Conservation (phyloP, 2,113 vertebrate genomes). For the Rhinoptilus africanus region DNA sequence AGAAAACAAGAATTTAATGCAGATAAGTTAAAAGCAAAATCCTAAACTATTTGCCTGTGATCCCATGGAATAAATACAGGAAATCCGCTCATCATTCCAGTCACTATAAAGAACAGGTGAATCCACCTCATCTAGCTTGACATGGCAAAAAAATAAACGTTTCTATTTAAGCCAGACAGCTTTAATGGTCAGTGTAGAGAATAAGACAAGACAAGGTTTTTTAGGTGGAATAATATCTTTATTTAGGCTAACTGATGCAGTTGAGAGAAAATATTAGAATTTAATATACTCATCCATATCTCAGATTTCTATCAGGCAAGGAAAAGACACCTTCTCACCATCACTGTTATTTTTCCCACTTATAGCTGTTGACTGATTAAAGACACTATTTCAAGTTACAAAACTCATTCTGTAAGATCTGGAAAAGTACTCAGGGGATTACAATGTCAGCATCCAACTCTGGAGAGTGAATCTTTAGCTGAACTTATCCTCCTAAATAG, state of each 20-base stretch:
- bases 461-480: background rate
- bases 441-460: background rate
- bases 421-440: background rate
- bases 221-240: background rate
- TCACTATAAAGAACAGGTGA: background rate
- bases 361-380: background rate
- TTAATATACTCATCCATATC: accelerated
- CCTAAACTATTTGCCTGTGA: background rate
- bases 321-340: background rate
- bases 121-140: background rate
- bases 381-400: background rate
- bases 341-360: background rate
- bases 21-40: background rate
- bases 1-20: background rate
- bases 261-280: background rate
- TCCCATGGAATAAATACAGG: background rate
- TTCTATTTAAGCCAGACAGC: background rate
- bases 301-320: background rate
- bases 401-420: background rate
- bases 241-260: background rate
- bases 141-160: background rate
- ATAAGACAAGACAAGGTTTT: background rate
- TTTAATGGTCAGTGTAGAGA: background rate
- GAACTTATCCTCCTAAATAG: background rate
- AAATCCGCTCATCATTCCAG: background rate